Evolutionary conservation across 92 coral and sea anemone species (phyloP), one percentile per base, ranked within the genome.

Genomic region (Parazoanthus darwini): DNA sequence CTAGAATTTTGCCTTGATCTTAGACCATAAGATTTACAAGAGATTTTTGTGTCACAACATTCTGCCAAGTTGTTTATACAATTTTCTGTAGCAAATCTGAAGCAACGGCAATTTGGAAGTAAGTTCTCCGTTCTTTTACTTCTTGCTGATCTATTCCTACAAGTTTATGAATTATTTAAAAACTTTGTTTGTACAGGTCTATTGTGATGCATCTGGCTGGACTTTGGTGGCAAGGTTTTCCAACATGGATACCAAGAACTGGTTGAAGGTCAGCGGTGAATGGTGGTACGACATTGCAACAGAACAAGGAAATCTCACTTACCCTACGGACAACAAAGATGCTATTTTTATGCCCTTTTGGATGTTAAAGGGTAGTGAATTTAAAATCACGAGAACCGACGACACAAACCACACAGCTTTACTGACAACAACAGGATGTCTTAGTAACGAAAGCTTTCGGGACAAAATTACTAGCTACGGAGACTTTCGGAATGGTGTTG

Each of bases 361-460:
- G 89, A 48, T 23, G 33, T 25, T 68, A 5, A 29, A 33, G 3
- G 89, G 81, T 16, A 86, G 35, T n/a, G 89, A 86, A 18, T 74
- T 86, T 43, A 86, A 86, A 75, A 48, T 86, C n/a, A 74, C 89
- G 4, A 42, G 89, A 86, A 85, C 56, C 13, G 88, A 85, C 65
- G 88, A 85, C 37, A 10, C 25, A 71, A n/a, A 54, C 7, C 79
- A 86, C 79, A 75, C 89, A 22, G 82, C 89, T 10, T 51, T 86
- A 54, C 67, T 86, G 50, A 18, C 72, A 74, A 86, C 89, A 13
- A 86, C 89, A 63, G 39, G 44, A 58, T 86, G 89, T 43, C 82
- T 86, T 16, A 18, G 44, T 3, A 59, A 35, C 14, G 48, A 43
- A 46, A 71, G 71, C 26, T 86, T 86, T 50, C 82, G 89, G 10